Conservation (phyloP, 2,888 invertebrate genomes). For the Dichetophora obliterata region DNA sequence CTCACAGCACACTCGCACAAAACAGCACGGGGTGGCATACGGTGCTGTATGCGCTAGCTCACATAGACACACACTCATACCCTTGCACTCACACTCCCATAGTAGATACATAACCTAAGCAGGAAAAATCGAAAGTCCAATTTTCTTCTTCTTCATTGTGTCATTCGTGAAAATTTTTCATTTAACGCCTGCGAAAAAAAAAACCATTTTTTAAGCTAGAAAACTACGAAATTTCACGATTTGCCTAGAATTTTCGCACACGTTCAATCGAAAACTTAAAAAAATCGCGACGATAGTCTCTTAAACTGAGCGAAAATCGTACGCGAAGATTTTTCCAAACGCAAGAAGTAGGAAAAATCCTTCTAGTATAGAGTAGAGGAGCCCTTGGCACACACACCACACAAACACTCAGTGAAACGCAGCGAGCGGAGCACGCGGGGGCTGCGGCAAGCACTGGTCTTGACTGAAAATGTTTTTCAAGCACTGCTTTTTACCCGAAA, state of each 20-base stretch:
- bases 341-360: slow-evolving; percentile 23
- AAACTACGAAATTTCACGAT: neutral
- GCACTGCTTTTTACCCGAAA: slow-evolving; percentile 65
- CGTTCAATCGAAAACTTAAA: neutral
- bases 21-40: slow-evolving; percentile 29
- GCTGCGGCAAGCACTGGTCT: slow-evolving; percentile 16
- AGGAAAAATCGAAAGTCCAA: slow-evolving; percentile 55
- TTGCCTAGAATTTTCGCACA: neutral
- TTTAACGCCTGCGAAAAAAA: neutral
- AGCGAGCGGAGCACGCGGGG: slow-evolving; percentile 23
- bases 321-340: neutral
- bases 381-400: slow-evolving; percentile 16
- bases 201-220: neutral
- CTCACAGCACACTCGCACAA: slow-evolving; percentile 29
- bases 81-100: slow-evolving; percentile 35
- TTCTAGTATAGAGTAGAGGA: slow-evolving; percentile 42
- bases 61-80: neutral
- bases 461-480: slow-evolving; percentile 22
- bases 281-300: too few species aligned
- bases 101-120: slow-evolving; percentile 53
- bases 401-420: slow-evolving; percentile 8
- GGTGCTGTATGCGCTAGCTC: slow-evolving; percentile 3
- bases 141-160: slow-evolving; percentile 42
- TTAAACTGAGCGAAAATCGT: too few species aligned
- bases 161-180: slow-evolving; percentile 33